Evolutionary conservation across 2,113 vertebrate genomes (phyloP).

Genomic region (Damaliscus lunatus): DNA sequence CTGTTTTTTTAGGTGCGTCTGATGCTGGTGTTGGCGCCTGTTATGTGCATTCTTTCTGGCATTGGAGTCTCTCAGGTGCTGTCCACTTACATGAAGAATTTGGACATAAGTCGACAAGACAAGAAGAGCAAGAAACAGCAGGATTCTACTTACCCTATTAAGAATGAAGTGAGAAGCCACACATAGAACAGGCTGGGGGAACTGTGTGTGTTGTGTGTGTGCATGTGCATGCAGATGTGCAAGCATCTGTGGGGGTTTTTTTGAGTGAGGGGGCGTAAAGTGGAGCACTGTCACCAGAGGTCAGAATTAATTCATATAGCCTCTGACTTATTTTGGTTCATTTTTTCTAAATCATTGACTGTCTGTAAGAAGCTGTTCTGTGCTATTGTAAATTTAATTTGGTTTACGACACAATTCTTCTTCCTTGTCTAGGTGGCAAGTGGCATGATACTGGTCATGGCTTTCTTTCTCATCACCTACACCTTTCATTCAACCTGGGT

Average conservation of each 20-base stretch:
- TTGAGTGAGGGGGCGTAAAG: not conserved
- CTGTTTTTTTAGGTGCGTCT: constrained; percentile 89
- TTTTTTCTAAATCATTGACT: not conserved
- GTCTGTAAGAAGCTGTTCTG: not conserved
- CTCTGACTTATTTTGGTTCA: not conserved
- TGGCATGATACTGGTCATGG: constrained; percentile 99
- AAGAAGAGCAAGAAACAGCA: constrained; percentile 98
- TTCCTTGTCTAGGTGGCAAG: constrained; percentile 89
- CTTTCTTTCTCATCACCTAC: constrained; percentile 98
- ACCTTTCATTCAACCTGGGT: constrained; percentile 99
- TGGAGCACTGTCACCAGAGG: not conserved
- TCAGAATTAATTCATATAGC: not conserved
- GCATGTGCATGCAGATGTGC: rapidly evolving
- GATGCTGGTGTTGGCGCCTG: constrained; percentile 96
- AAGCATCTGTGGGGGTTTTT: not conserved
- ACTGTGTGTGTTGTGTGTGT: not conserved
- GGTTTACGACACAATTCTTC: rapidly evolving
- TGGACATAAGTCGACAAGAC: constrained; percentile 96
- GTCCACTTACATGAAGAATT: constrained; percentile 98
- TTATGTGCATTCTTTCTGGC: constrained; percentile 99
- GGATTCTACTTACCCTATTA: constrained; percentile 97
- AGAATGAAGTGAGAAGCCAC: constrained; percentile 88
- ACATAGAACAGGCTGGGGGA: not conserved
- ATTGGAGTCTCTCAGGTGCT: constrained; percentile 98
- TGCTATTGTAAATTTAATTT: not conserved